Conservation (phyloP, 2,888 invertebrate genomes). For the Eupithecia centaureata region DNA sequence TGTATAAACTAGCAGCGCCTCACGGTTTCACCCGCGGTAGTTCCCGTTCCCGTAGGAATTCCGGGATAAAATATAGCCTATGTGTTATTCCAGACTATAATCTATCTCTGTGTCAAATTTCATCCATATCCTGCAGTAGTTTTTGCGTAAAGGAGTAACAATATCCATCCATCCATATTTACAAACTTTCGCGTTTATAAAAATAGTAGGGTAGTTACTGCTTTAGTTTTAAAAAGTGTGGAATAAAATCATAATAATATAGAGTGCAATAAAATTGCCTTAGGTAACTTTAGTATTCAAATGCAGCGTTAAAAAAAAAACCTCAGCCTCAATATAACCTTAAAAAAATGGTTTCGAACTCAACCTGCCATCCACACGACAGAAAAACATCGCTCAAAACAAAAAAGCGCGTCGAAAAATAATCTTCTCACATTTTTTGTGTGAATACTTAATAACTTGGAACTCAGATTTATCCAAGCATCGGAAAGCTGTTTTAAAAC, state of each 20-base stretch:
- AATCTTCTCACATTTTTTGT: conserved; percentile 17
- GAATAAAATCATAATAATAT: background rate
- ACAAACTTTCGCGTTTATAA: no score
- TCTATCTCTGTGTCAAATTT: no score
- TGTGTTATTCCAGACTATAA: no score
- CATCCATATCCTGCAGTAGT: no score
- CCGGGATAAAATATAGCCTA: no score
- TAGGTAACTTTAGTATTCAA: background rate
- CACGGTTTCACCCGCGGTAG: no score
- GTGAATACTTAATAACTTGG: conserved; percentile 36
- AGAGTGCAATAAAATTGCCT: background rate
- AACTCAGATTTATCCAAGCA: conserved; percentile 37
- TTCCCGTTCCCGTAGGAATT: no score
- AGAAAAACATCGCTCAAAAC: conserved; percentile 14
- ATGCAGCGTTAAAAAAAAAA: background rate
- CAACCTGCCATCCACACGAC: background rate
- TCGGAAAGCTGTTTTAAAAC: conserved; percentile 48
- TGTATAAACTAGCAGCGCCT: no score
- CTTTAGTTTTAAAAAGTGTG: background rate
- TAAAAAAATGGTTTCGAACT: background rate
- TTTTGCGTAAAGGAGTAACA: no score
- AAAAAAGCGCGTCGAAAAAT: conserved; percentile 16
- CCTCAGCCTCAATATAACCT: background rate
- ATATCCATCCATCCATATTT: no score
- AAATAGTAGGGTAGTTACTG: no score